phyloP scores from a whole-genome alignment of 2,797 vertebrate species.

The Phoebastria nigripes region DNA sequence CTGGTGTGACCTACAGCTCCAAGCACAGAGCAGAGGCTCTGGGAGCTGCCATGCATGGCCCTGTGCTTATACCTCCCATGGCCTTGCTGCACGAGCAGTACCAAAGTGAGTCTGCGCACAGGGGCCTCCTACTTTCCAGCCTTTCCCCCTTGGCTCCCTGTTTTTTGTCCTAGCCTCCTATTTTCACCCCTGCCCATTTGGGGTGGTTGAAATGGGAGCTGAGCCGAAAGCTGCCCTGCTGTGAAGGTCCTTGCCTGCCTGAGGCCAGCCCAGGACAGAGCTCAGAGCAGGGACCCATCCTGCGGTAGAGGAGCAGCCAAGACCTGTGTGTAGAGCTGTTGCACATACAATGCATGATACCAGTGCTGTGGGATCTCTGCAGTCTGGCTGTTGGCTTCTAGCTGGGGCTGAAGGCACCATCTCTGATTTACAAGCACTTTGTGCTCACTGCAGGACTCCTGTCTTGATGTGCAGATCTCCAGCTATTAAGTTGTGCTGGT shows the following conservation, averaged over 20 bases:
- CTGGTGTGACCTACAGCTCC: not conserved
- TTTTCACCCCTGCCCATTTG: not conserved
- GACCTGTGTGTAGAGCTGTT: not conserved
- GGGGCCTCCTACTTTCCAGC: not conserved
- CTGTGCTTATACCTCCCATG: not conserved
- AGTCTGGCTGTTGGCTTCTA: not conserved
- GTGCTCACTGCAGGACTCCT: not conserved
- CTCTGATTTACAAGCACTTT: not conserved
- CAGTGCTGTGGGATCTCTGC: not conserved
- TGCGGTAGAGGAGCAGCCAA: not conserved
- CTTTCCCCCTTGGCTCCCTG: not conserved
- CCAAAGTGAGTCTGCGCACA: not conserved
- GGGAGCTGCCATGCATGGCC: accelerated
- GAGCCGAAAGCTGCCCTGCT: not conserved
- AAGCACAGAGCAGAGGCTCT: not conserved
- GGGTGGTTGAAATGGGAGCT: not conserved
- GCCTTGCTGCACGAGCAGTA: accelerated
- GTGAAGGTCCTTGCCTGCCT: not conserved
- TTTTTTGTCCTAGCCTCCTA: no score
- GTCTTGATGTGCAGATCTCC: not conserved
- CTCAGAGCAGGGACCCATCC: not conserved
- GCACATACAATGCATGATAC: not conserved
- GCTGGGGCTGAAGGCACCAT: not conserved
- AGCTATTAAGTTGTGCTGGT: not conserved
- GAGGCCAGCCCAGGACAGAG: not conserved